A percentile compares a stretch with the other conserved stretches of the same genome.
Evolutionary conservation across 2,888 invertebrate species (phyloP).

Genomic region (Neria commutata): DNA sequence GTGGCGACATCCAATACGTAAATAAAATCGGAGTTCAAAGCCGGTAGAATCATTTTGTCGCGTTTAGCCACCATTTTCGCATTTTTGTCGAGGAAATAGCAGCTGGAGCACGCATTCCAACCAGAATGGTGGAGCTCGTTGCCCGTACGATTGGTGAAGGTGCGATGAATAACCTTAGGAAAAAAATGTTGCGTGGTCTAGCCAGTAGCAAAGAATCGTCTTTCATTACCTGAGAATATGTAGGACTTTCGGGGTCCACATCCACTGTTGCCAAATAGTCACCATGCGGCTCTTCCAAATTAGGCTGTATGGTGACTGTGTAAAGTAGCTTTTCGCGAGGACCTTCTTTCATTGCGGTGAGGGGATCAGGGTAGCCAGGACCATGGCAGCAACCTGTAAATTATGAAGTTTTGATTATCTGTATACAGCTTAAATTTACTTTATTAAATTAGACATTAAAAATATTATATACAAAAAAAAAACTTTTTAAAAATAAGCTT

Average conservation of each 20-base stretch:
- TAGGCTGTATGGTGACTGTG: conserved; percentile 85
- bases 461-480: too few relatives aligned
- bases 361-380: conserved; percentile 79
- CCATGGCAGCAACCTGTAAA: conserved; percentile 62
- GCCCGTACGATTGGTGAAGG: conserved; percentile 75
- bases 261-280: conserved; percentile 93
- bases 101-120: conserved; percentile 97
- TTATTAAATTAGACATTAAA: too few relatives aligned
- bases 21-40: conserved; percentile 79
- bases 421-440: too few relatives aligned
- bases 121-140: conserved; percentile 96
- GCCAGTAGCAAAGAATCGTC: neutral
- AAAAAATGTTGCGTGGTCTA: neutral
- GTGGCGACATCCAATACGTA: conserved; percentile 82
- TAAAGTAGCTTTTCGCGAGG: conserved; percentile 87
- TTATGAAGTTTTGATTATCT: too few relatives aligned
- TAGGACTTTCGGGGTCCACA: conserved; percentile 84
- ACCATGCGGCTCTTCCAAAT: conserved; percentile 68
- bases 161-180: conserved; percentile 91
- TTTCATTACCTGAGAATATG: conserved; percentile 76
- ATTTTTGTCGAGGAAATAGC: conserved; percentile 65
- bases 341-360: conserved; percentile 82
- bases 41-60: conserved; percentile 82
- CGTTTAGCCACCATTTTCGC: conserved; percentile 66
- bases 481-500: too few relatives aligned